Conservation (phyloP, 2,888 invertebrate species). For the Margaritifera margaritifera region DNA sequence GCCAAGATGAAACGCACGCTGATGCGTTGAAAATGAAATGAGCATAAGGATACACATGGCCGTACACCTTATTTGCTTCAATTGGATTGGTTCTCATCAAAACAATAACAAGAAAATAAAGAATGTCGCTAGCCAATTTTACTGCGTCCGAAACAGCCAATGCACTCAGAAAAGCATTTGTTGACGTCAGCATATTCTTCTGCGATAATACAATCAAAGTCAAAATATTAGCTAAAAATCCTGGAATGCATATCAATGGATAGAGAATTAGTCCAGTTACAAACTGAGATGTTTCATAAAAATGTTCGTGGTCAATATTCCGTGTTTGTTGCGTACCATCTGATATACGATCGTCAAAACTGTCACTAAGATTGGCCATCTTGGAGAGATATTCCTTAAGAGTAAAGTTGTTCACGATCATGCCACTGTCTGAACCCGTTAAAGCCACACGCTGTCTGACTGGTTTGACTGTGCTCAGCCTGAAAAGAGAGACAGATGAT, state of each 20-base stretch:
- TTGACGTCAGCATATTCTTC: constrained; percentile 63
- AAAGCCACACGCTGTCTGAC: no score
- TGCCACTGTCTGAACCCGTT: no score
- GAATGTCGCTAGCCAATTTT: constrained; percentile 63
- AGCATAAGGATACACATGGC: constrained; percentile 64
- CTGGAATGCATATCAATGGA: constrained; percentile 62
- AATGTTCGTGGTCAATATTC: constrained; percentile 39
- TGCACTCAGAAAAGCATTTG: constrained; percentile 64
- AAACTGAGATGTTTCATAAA: constrained; percentile 58
- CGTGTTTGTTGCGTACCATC: no score
- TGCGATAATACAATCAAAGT: constrained; percentile 59
- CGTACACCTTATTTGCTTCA: constrained; percentile 46
- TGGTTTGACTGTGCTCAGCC: no score
- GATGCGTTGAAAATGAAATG: constrained; percentile 68
- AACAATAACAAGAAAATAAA: constrained; percentile 64
- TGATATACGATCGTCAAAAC: no score
- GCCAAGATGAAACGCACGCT: constrained; percentile 65
- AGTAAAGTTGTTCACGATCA: no score
- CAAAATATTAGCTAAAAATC: constrained; percentile 61
- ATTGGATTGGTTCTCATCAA: constrained; percentile 42
- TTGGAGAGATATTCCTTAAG: no score
- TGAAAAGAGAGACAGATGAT: no score
- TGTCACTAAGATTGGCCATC: no score
- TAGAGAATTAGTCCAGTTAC: constrained; percentile 64
- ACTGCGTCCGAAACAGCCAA: constrained; percentile 66